Conservation (phyloP, 2,888 invertebrate genomes). For the Drepanosiphum platanoidis region DNA sequence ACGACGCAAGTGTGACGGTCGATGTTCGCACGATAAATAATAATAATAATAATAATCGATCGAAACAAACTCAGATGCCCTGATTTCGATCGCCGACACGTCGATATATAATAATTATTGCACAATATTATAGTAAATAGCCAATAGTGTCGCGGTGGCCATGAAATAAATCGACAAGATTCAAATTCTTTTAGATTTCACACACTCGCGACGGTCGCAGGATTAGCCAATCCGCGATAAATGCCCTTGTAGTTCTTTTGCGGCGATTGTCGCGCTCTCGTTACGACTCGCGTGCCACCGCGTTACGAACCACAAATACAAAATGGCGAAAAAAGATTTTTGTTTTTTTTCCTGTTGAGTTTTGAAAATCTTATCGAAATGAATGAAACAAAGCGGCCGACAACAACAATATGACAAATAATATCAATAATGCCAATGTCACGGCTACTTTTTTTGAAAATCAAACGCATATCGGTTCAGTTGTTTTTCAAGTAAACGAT, state of each 20-base stretch:
- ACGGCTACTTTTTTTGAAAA: too few species aligned
- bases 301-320: not conserved
- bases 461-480: too few species aligned
- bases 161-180: not conserved
- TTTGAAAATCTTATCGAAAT: too few species aligned
- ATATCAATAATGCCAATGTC: too few species aligned
- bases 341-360: too few species aligned
- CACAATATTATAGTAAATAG: not conserved
- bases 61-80: not conserved
- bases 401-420: too few species aligned
- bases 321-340: too few species aligned
- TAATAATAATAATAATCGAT: not conserved
- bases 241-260: not conserved
- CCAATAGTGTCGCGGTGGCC: not conserved
- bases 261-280: not conserved
- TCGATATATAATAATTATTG: too few species aligned
- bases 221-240: too few species aligned
- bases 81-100: not conserved
- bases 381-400: too few species aligned
- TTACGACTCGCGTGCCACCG: not conserved
- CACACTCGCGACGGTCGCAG: not conserved
- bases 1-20: not conserved
- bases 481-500: too few species aligned
- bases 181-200: not conserved
- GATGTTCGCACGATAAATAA: not conserved